These are phyloP conservation scores for Ochropleura plecta DNA, from an alignment of 2,888 invertebrate species.

Conservation along the genomic window DNA sequence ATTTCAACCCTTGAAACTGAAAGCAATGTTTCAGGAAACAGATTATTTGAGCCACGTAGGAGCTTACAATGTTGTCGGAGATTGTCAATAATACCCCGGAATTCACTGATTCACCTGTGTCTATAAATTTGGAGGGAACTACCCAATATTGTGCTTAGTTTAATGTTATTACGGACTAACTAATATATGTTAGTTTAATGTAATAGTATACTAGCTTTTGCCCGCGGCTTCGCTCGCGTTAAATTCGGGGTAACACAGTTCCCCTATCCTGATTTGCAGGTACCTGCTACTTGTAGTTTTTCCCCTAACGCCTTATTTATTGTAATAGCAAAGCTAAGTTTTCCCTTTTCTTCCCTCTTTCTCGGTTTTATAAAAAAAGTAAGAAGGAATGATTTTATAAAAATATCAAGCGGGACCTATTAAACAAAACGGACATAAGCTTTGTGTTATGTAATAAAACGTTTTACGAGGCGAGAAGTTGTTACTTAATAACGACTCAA, in stretches of 20 bases:
- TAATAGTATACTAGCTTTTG: too few species aligned
- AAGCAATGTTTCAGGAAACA: constrained; percentile 35
- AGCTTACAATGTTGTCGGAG: constrained; percentile 20
- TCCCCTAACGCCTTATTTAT: too few species aligned
- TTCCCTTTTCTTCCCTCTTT: too few species aligned
- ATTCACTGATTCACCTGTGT: constrained; percentile 8
- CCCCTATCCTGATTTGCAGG: too few species aligned
- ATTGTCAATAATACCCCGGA: constrained; percentile 32
- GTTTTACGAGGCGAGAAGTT: constrained; percentile 16
- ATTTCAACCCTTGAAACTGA: not conserved
- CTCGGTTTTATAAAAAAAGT: too few species aligned
- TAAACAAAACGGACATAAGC: not conserved
- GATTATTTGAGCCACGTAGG: constrained; percentile 33
- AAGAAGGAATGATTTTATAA: not conserved
- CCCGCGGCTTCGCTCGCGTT: too few species aligned
- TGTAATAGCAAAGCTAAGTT: too few species aligned
- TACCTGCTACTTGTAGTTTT: too few species aligned
- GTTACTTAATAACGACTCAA: constrained; percentile 12
- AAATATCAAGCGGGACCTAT: not conserved
- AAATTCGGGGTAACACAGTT: too few species aligned
- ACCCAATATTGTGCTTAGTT: not conserved
- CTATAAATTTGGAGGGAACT: not conserved
- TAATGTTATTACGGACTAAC: not conserved
- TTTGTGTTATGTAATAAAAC: constrained; percentile 8
- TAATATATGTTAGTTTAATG: not conserved